Evolutionary conservation across 1,140 invertebrate species (phyloP).

Genomic region (Goniozus legneri): DNA sequence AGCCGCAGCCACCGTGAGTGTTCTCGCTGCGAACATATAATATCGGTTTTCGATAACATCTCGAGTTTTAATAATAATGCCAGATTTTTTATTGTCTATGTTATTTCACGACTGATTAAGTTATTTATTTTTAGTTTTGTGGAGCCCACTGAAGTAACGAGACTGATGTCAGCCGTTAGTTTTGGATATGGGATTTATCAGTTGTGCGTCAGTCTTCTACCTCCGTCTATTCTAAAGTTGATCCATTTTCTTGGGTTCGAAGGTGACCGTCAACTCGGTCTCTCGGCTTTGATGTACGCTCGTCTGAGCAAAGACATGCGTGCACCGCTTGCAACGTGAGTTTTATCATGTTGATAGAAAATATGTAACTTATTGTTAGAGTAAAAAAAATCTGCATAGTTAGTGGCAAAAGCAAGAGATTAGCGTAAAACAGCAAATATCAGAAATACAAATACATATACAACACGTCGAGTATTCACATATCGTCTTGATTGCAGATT

Average conservation of each 20-base stretch:
- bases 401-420: too few relatives aligned
- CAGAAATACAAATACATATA: too few relatives aligned
- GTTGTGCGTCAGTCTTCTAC: conserved; percentile 67
- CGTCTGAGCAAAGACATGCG: conserved; percentile 67
- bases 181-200: conserved; percentile 75
- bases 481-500: conserved; percentile 56
- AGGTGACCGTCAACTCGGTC: conserved; percentile 62
- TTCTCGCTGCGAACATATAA: too few relatives aligned
- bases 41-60: too few relatives aligned
- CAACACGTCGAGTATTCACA: too few relatives aligned
- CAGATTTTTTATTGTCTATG: too few relatives aligned
- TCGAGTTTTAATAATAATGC: too few relatives aligned
- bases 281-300: conserved; percentile 64
- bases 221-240: conserved; percentile 64
- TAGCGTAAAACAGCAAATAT: too few relatives aligned
- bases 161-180: conserved; percentile 67
- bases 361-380: background rate
- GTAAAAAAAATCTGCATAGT: background rate
- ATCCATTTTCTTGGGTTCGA: conserved; percentile 72
- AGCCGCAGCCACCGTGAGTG: conserved; percentile 47
- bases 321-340: conserved; percentile 68
- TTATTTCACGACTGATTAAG: background rate
- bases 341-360: conserved; percentile 10
- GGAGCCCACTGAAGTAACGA: conserved; percentile 54
- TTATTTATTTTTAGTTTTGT: conserved; percentile 36